A percentile compares a stretch with the other conserved stretches of the same genome.
phyloP scores from a whole-genome alignment of 2,888 invertebrate genomes.

The Hemistola chrysoprasaria region DNA sequence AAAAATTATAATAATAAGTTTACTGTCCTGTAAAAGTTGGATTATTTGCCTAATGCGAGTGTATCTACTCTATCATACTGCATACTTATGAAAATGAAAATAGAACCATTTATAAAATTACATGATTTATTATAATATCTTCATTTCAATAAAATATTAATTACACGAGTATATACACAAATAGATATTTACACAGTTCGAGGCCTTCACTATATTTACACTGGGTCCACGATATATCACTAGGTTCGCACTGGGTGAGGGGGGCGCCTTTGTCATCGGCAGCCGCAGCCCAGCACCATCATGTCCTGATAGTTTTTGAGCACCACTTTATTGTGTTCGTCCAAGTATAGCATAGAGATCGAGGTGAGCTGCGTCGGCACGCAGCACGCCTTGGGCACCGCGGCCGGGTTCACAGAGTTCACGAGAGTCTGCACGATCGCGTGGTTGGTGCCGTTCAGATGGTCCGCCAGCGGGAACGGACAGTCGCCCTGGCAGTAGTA shows the following conservation, averaged over 20 bases:
- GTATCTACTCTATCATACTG: too few relatives aligned
- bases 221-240: conserved; percentile 76
- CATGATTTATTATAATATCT: conserved; percentile 77
- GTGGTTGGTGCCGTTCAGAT: conserved; percentile 98
- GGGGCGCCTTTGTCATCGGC: conserved; percentile 87
- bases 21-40: too few relatives aligned
- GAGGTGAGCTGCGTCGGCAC: conserved; percentile 97
- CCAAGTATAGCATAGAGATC: conserved; percentile 98
- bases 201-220: conserved; percentile 80
- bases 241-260: conserved; percentile 63
- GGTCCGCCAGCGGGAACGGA: conserved; percentile 95
- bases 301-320: conserved; percentile 99
- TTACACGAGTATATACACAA: conserved; percentile 78
- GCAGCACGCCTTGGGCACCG: conserved; percentile 98
- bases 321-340: conserved; percentile 96
- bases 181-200: conserved; percentile 74
- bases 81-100: conserved; percentile 22
- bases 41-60: too few relatives aligned
- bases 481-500: conserved; percentile 98
- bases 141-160: conserved; percentile 79
- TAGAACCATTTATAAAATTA: conserved; percentile 51
- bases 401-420: conserved; percentile 94
- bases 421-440: conserved; percentile 99
- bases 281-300: conserved; percentile 99
- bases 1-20: too few relatives aligned